These are phyloP conservation scores for Achroia grisella DNA, from an alignment of 1,140 invertebrate species.

Conservation along the genomic window DNA sequence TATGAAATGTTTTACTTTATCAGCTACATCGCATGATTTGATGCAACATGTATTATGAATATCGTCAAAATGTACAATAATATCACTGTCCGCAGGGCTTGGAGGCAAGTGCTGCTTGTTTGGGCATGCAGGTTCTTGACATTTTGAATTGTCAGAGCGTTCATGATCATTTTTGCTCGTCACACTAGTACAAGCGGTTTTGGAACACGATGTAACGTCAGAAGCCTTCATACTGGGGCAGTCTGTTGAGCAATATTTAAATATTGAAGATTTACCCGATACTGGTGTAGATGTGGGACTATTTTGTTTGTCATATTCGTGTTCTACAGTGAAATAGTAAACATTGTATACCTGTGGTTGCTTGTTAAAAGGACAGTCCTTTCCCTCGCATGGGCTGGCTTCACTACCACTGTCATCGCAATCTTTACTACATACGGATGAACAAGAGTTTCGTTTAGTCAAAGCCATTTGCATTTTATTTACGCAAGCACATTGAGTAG, in stretches of 20 bases:
- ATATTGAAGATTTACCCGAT: slow-evolving; percentile 26
- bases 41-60: slow-evolving; percentile 54
- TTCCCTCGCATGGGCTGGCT: slow-evolving; percentile 30
- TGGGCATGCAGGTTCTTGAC: slow-evolving; percentile 29
- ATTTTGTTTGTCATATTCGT: slow-evolving; percentile 33
- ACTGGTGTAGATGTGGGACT: slow-evolving; percentile 12
- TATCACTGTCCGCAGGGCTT: slow-evolving; percentile 54
- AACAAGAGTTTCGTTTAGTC: slow-evolving; percentile 30
- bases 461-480: slow-evolving; percentile 50
- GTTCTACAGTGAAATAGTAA: slow-evolving; percentile 55
- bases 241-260: slow-evolving; percentile 42
- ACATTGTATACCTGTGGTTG: slow-evolving; percentile 40
- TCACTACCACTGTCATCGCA: slow-evolving; percentile 37
- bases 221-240: slow-evolving; percentile 40
- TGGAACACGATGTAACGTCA: slow-evolving; percentile 40
- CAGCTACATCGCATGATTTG: slow-evolving; percentile 47
- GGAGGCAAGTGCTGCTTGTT: slow-evolving; percentile 15
- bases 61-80: slow-evolving; percentile 41
- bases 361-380: slow-evolving; percentile 34
- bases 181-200: slow-evolving; percentile 27
- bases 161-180: slow-evolving; percentile 3
- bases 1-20: slow-evolving; percentile 55
- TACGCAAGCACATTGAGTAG: slow-evolving; percentile 55
- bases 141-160: slow-evolving; percentile 13
- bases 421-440: slow-evolving; percentile 32